These are phyloP conservation scores for Copidosoma floridanum DNA, from an alignment of 1,140 invertebrate species.

Conservation along the genomic window DNA sequence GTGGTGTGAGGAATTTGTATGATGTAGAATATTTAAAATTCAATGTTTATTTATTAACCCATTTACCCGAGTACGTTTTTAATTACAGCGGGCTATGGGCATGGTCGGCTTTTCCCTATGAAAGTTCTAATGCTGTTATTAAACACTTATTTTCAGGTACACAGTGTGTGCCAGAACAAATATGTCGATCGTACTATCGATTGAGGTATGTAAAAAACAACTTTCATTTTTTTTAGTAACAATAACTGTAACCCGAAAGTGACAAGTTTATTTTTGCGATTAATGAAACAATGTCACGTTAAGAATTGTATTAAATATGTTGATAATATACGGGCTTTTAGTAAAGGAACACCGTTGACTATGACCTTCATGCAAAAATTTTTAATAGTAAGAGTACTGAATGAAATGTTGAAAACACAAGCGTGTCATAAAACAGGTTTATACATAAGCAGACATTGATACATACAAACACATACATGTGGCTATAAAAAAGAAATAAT, in stretches of 20 bases:
- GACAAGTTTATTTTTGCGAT: constrained; percentile 13
- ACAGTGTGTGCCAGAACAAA: constrained; percentile 17
- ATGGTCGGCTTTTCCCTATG: constrained; percentile 1
- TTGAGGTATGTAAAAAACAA: constrained; percentile 19
- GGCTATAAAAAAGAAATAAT: constrained; percentile 11
- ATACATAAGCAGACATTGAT: constrained; percentile 8
- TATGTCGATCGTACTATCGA: constrained; percentile 22
- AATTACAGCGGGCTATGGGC: constrained; percentile 14
- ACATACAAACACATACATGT: constrained; percentile 7
- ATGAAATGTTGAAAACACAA: not conserved
- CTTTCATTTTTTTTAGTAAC: constrained; percentile 11
- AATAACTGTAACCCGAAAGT: constrained; percentile 8
- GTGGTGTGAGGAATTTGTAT: constrained; percentile 15
- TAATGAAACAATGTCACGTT: constrained; percentile 19
- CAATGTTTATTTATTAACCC: constrained; percentile 28
- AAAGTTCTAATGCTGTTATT: not conserved
- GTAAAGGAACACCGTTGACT: not conserved
- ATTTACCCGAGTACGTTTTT: constrained; percentile 16
- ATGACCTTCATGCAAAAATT: constrained; percentile 15
- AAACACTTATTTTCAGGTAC: not conserved
- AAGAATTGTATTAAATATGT: not conserved
- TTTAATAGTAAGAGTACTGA: constrained; percentile 1
- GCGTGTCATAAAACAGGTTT: constrained; percentile 7
- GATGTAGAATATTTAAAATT: constrained; percentile 22
- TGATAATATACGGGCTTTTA: constrained; percentile 1